Base-by-base conservation (phyloP, 1,140 invertebrate species). In the Ostrea edulis region DNA sequence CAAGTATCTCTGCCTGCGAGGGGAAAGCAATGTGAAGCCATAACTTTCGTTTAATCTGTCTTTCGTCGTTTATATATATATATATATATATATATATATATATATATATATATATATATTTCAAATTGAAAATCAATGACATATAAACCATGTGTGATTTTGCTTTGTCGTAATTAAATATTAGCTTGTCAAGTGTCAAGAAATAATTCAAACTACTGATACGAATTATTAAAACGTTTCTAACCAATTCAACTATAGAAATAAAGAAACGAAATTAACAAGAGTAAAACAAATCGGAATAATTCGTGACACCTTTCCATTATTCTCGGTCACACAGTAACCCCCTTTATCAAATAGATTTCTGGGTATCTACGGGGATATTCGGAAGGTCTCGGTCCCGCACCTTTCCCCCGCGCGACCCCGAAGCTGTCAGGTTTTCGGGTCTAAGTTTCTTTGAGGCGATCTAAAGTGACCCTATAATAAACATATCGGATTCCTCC, bases 291-390 rank as follows among this genome's bases (percentile, higher is more conserved):
- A 77, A 77, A 77, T 77, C 12, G 68, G 68, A 77, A 77, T 77
- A 77, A 77, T 77, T 77, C 68, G 68, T 77, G 68, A 77, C 68
- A 77, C 68, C 8, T 77, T 77, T 77, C 29, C 29, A 77, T 77
- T 29, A 77, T 77, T 29, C 25, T 35, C 29, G 22, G 0, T 77
- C 68, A 9, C 25, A 77, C 68, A 35, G 68, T 77, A 11, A 25
- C 68, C 25, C 68, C 11, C 11, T 77, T 44, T 22, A 77, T 77
- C 68, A 77, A 25, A 35, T 77, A 77, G 22, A 44, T 77, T 77
- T 77, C 25, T 29, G 25, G 68, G 25, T 77, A 77, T 77, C 29
- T 35, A 77, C 25, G 9, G 68, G 11, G 68, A 77, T 12, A 77
- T 77, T 77, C 68, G 68, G 68, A 35, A 77, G 68, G 68, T 77